Percentiles rank a stretch among this genome's conserved stretches.
phyloP scores from a whole-genome alignment of 2,888 invertebrate genomes.

The Conops quadrifasciatus region DNA sequence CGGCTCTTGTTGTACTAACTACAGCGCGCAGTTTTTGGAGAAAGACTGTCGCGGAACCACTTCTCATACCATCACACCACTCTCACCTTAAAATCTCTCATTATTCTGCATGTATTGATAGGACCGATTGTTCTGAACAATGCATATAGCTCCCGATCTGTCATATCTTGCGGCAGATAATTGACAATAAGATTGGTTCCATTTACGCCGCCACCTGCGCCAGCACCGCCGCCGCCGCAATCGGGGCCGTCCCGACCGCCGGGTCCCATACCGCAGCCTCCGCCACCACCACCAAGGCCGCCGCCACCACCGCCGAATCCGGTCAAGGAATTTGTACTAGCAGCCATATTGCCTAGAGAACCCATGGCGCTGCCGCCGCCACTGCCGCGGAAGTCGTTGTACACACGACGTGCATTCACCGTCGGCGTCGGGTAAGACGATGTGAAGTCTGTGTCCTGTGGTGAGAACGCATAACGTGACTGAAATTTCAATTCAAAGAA shows the following conservation, averaged over 20 bases:
- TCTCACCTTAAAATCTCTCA: slow-evolving; percentile 85
- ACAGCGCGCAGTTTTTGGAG: no score
- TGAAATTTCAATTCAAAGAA: slow-evolving; percentile 62
- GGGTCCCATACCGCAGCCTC: slow-evolving; percentile 44
- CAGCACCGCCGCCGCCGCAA: slow-evolving; percentile 49
- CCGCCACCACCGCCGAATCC: slow-evolving; percentile 52
- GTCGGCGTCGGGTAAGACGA: slow-evolving; percentile 63
- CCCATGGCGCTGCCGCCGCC: slow-evolving; percentile 56
- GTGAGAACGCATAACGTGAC: slow-evolving; percentile 67
- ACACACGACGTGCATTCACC: slow-evolving; percentile 59
- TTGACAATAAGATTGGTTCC: slow-evolving; percentile 92
- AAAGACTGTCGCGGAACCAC: background rate
- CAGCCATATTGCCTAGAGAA: slow-evolving; percentile 57
- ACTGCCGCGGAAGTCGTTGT: slow-evolving; percentile 60
- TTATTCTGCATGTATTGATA: slow-evolving; percentile 89
- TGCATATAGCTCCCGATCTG: slow-evolving; percentile 87
- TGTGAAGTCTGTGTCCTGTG: slow-evolving; percentile 67
- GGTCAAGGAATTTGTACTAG: slow-evolving; percentile 57
- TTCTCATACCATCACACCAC: background rate
- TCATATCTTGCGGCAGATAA: slow-evolving; percentile 93
- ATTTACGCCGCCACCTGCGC: slow-evolving; percentile 48
- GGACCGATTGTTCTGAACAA: slow-evolving; percentile 90
- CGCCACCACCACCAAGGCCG: slow-evolving; percentile 52
- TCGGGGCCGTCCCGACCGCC: slow-evolving; percentile 47
- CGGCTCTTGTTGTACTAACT: no score